These are phyloP conservation scores for Drosophila leontia DNA, from an alignment of 1,140 invertebrate genomes.

Conservation along the genomic window DNA sequence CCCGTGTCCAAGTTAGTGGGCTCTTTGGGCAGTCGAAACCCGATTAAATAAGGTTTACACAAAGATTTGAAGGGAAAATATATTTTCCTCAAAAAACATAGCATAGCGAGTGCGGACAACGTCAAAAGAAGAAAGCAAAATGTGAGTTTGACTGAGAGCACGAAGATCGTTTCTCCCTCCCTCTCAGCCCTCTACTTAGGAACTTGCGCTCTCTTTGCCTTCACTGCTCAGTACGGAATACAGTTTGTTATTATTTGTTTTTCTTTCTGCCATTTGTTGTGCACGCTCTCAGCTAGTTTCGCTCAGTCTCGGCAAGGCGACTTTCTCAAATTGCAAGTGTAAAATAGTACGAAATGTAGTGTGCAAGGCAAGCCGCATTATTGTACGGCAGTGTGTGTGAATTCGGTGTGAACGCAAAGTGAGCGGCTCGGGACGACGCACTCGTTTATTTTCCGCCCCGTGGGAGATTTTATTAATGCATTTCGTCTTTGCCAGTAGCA, in stretches of 20 bases:
- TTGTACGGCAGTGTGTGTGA: slow-evolving; percentile 24
- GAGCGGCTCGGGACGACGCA: slow-evolving; percentile 5
- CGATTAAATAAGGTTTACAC: slow-evolving; percentile 3
- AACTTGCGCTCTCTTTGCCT: slow-evolving; percentile 24
- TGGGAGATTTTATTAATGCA: slow-evolving; percentile 34
- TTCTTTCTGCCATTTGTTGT: slow-evolving; percentile 56
- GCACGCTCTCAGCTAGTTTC: slow-evolving; percentile 28
- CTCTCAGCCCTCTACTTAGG: slow-evolving; percentile 17
- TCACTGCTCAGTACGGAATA: slow-evolving; percentile 44
- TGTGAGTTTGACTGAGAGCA: slow-evolving; percentile 27
- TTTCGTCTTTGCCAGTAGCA: slow-evolving; percentile 10
- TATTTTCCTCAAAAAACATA: slow-evolving; percentile 41
- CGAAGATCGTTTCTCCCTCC: slow-evolving; percentile 28
- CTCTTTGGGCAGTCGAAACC: not conserved
- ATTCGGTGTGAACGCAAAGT: slow-evolving; percentile 14
- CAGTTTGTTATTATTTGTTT: slow-evolving; percentile 67
- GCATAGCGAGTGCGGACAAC: slow-evolving; percentile 44
- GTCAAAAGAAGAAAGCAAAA: slow-evolving; percentile 50
- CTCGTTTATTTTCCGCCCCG: slow-evolving; percentile 4
- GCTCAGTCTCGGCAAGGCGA: slow-evolving; percentile 20
- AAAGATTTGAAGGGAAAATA: slow-evolving; percentile 25
- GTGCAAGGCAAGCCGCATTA: slow-evolving; percentile 60
- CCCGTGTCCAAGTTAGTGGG: not conserved
- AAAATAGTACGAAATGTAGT: slow-evolving; percentile 50
- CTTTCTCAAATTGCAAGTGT: slow-evolving; percentile 70